Evolutionary conservation across 1,140 invertebrate genomes (phyloP).

Genomic region (Drosophila elegans): DNA sequence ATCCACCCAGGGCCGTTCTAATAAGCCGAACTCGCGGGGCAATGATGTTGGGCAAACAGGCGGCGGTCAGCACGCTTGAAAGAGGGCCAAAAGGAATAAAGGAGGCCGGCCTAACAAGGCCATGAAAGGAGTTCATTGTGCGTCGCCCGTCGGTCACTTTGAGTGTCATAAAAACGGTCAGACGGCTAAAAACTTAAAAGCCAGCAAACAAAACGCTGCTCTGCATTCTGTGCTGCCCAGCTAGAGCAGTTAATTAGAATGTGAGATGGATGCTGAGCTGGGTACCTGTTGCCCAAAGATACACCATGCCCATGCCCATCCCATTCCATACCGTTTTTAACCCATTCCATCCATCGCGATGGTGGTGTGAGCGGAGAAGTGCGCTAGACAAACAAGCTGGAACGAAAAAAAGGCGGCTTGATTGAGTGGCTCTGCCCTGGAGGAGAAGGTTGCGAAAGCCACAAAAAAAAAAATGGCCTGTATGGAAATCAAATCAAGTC

Average conservation of each 20-base stretch:
- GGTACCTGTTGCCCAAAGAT: conserved; percentile 29
- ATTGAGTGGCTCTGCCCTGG: conserved; percentile 59
- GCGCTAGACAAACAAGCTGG: conserved; percentile 75
- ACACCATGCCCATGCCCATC: background rate
- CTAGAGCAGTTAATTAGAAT: conserved; percentile 83
- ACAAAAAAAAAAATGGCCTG: conserved; percentile 40
- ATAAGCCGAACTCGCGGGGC: conserved; percentile 72
- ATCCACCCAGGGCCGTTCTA: conserved; percentile 54
- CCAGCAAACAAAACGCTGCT: conserved; percentile 75
- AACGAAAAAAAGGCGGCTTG: conserved; percentile 65
- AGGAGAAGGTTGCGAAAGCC: conserved; percentile 36
- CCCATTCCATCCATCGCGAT: conserved; percentile 33
- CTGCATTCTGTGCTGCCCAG: conserved; percentile 73
- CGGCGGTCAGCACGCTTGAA: conserved; percentile 7
- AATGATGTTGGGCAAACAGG: conserved; percentile 74
- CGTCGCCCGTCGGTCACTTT: conserved; percentile 75
- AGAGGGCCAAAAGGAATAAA: conserved; percentile 39
- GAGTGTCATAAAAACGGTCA: conserved; percentile 73
- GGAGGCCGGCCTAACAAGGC: conserved; percentile 73
- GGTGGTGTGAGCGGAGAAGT: conserved; percentile 45
- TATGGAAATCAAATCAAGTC: conserved; percentile 82
- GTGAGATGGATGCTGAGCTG: conserved; percentile 41
- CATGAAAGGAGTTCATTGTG: conserved; percentile 82
- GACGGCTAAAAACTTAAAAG: conserved; percentile 62
- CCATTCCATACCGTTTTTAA: conserved; percentile 11